These are phyloP conservation scores for Solenodon paradoxus DNA, from an alignment of 2,113 vertebrate species.

Conservation along the genomic window DNA sequence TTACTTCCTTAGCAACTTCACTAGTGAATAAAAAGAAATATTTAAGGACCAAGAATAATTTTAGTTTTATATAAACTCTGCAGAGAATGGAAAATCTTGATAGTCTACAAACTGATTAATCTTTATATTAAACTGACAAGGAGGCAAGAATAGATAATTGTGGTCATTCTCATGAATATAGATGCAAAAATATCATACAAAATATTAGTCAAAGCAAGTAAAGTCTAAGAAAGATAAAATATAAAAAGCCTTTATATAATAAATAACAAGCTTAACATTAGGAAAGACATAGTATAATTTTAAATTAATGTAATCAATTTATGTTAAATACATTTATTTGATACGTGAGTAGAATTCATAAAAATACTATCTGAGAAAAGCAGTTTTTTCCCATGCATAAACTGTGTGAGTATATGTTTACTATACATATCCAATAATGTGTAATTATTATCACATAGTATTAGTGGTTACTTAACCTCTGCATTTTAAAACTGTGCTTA, in stretches of 20 bases:
- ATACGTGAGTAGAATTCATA: not conserved
- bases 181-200: not conserved
- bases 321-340: not conserved
- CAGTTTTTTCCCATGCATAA: not conserved
- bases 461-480: not conserved
- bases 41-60: not conserved
- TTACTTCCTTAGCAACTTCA: not conserved
- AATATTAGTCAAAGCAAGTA: not conserved
- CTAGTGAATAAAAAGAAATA: not conserved
- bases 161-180: not conserved
- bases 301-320: not conserved
- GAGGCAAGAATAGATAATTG: not conserved
- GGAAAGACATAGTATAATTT: slow-evolving; percentile 8
- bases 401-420: not conserved
- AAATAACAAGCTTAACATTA: not conserved
- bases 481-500: not conserved
- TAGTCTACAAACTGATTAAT: not conserved
- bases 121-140: not conserved
- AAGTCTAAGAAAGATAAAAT: not conserved
- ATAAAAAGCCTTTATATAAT: not conserved
- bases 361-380: not conserved
- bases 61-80: not conserved
- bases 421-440: not conserved
- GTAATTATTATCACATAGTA: not conserved
- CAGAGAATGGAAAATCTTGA: not conserved